Evolutionary conservation across 1,140 invertebrate species (phyloP), one percentile per base, ranked within the genome.

Genomic region (Rhyacophila brunnea): DNA sequence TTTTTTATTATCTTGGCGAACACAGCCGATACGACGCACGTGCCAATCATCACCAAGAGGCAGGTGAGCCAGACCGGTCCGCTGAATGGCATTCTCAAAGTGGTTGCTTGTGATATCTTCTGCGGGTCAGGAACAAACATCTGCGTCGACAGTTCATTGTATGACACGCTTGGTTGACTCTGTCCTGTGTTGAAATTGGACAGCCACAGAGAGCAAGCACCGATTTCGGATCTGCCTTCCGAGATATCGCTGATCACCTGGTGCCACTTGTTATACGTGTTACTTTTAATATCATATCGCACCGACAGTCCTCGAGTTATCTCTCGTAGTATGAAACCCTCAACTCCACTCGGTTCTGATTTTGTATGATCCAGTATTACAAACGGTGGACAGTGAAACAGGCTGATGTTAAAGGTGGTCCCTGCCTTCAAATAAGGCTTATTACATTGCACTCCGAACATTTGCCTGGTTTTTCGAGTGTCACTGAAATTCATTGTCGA

Each of bases 371-470:
- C 20, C 50, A 44, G 20, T 45, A 45, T 3, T 2, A 55, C 43
- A 36, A 46, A 55, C 1, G 52, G 52, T 7, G 52, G 52, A 20
- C 52, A 55, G 18, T 55, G 42, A n/a, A 55, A 55, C 35, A 55
- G 7, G n/a, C 52, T 55, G 7, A 55, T 11, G 19, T 35, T 36
- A 6, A 55, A 28, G 9, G 23, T 28, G 23, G 3, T 28, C 9
- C 23, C 23, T 28, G 9, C 9, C 9, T 28, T 28, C 23, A 28
- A 28, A 28, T 28, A 28, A 3, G 23, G 23, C 23, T 3, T 28
- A 28, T 28, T 28, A 9, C 23, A 28, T 9, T 28, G 23, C 23
- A 28, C 9, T 28, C 23, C 23, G 23, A 28, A 28, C 23, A 28
- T 28, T 28, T 28, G 23, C 9, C 9, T 28, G 4, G 23, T 9